Percentiles rank a stretch among this genome's conserved stretches.
These are phyloP conservation scores for Chymomyza procnemis DNA, from an alignment of 2,888 invertebrate genomes.

Conservation along the genomic window DNA sequence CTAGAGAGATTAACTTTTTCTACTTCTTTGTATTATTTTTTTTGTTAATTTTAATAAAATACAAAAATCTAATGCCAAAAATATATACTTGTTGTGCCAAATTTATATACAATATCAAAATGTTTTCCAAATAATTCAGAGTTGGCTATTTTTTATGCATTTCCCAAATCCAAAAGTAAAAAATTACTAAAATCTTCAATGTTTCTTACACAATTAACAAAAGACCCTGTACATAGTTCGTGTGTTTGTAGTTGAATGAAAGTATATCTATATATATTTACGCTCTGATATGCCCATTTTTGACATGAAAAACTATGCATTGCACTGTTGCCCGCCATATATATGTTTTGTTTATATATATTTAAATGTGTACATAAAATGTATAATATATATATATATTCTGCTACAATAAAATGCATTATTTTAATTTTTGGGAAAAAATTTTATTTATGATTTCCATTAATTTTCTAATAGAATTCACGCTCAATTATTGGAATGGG, in stretches of 20 bases:
- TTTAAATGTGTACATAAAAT: neutral
- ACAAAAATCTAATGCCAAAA: no score
- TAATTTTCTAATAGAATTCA: neutral
- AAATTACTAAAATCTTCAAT: no score
- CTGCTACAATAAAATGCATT: neutral
- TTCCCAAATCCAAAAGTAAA: no score
- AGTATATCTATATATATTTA: neutral
- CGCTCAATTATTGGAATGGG: neutral
- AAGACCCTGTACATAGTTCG: no score
- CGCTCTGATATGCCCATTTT: neutral
- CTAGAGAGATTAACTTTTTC: no score
- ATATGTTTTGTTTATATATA: neutral
- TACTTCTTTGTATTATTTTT: no score
- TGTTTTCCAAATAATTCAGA: no score
- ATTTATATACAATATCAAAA: no score
- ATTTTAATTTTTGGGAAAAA: neutral
- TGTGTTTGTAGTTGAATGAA: neutral
- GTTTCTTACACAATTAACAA: no score
- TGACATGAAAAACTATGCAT: neutral
- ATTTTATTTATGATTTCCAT: neutral
- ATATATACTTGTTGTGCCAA: no score
- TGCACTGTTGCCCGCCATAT: neutral
- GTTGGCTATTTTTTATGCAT: no score
- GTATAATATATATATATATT: neutral
- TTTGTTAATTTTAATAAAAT: no score